Evolutionary conservation across 2,888 invertebrate genomes (phyloP).

Genomic region (Ephialtes manifestator): DNA sequence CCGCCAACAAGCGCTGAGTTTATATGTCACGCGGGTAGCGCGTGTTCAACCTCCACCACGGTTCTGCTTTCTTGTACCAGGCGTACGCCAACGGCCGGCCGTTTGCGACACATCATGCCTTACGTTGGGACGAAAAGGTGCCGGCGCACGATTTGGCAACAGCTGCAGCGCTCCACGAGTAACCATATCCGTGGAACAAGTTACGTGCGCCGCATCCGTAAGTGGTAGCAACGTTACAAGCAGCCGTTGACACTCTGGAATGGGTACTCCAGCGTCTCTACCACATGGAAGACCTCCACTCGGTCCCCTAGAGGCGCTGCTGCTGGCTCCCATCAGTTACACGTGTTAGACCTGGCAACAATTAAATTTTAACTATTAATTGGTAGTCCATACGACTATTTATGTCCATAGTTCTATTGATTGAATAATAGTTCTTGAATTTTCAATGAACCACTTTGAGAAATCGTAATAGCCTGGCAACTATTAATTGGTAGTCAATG

Average conservation of each 20-base stretch:
- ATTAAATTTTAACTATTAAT: too few relatives aligned
- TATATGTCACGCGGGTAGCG: background rate
- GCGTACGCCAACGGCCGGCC: conserved; percentile 82
- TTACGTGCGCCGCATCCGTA: background rate
- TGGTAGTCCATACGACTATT: too few relatives aligned
- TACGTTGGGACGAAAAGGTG: conserved; percentile 46
- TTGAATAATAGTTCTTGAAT: too few relatives aligned
- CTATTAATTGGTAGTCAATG: too few relatives aligned
- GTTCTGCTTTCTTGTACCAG: conserved; percentile 76
- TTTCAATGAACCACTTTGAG: too few relatives aligned
- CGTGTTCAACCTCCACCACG: background rate
- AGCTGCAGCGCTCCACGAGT: conserved; percentile 59
- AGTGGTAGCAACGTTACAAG: background rate
- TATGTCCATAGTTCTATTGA: too few relatives aligned
- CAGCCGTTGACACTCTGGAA: background rate
- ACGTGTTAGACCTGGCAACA: too few relatives aligned
- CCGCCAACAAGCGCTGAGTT: background rate
- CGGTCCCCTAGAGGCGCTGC: background rate
- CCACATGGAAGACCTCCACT: background rate
- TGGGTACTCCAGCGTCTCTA: background rate
- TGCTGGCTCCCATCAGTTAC: background rate
- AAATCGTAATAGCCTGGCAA: too few relatives aligned
- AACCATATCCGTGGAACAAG: background rate
- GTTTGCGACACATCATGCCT: conserved; percentile 79
- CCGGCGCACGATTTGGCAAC: conserved; percentile 78